phyloP scores from a whole-genome alignment of 2,797 vertebrate species.

The Rhodeus uyekii region DNA sequence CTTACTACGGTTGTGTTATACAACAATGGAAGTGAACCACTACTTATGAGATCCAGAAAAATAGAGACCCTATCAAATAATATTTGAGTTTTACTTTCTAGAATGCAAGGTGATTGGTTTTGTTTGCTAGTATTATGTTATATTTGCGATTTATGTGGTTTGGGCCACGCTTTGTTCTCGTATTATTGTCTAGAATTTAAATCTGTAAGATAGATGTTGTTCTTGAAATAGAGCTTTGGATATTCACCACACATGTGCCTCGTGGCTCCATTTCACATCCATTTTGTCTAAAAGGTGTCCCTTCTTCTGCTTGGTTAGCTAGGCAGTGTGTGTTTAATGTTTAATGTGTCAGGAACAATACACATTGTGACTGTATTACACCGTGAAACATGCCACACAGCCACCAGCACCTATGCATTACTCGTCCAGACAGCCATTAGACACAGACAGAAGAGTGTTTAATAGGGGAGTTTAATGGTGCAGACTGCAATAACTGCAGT shows the following conservation, averaged over 20 bases:
- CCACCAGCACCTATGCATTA: constrained; percentile 47
- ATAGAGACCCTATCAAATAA: neutral
- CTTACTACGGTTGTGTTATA: neutral
- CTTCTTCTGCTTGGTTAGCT: constrained; percentile 35
- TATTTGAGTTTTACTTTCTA: neutral
- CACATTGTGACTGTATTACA: constrained; percentile 31
- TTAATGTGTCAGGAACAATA: constrained; percentile 47
- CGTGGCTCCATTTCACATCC: constrained; percentile 4
- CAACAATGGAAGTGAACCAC: neutral
- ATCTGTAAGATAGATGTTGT: neutral
- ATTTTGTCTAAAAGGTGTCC: constrained; percentile 19
- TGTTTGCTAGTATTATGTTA: neutral
- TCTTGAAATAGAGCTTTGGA: neutral
- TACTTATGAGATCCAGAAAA: constrained; percentile 3
- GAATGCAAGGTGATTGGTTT: neutral
- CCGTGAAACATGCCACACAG: constrained; percentile 22
- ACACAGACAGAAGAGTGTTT: constrained; percentile 32
- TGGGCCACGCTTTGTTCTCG: neutral
- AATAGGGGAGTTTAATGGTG: constrained; percentile 29
- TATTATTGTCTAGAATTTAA: neutral
- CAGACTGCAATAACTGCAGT: constrained; percentile 21
- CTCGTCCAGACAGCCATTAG: constrained; percentile 54
- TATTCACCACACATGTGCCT: neutral
- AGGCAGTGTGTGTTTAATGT: constrained; percentile 37
- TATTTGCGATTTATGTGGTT: neutral